Evolutionary conservation across 2,113 vertebrate genomes (phyloP).

Genomic region (Myiagra hebetior): DNA sequence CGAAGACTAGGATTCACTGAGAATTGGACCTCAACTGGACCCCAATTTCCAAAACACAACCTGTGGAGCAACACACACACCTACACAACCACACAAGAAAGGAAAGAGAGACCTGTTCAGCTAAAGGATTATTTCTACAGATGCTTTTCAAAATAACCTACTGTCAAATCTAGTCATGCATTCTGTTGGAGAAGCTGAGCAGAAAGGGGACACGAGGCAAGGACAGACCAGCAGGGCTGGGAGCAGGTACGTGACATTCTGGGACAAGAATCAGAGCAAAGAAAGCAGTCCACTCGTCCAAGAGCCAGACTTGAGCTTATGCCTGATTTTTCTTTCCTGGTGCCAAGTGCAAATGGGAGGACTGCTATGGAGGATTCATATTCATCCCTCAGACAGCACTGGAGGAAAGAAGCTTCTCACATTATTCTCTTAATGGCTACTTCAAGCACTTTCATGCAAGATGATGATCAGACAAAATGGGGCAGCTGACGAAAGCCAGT

Average conservation of each 20-base stretch:
- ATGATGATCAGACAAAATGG: not conserved
- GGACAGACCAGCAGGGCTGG: not conserved
- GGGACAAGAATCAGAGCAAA: constrained; percentile 47
- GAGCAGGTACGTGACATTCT: not conserved
- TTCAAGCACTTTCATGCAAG: not conserved
- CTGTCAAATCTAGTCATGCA: not conserved
- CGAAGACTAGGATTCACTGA: not conserved
- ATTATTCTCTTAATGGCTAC: not conserved
- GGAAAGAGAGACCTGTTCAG: not conserved
- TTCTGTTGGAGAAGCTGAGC: not conserved
- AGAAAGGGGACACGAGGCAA: not conserved
- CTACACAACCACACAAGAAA: not conserved
- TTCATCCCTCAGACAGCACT: not conserved
- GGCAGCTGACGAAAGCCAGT: not conserved
- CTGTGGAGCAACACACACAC: not conserved
- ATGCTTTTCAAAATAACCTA: not conserved
- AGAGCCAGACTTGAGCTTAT: not conserved
- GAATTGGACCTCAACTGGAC: not conserved
- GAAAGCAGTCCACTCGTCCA: not conserved
- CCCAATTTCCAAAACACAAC: not conserved
- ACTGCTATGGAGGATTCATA: not conserved
- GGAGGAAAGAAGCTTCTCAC: not conserved
- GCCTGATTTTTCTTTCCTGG: not conserved
- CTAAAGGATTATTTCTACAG: not conserved
- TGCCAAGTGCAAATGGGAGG: not conserved